Percentiles rank a stretch among this genome's conserved stretches.
Conservation (phyloP, 2,888 invertebrate species). For the Thyatira batis region DNA sequence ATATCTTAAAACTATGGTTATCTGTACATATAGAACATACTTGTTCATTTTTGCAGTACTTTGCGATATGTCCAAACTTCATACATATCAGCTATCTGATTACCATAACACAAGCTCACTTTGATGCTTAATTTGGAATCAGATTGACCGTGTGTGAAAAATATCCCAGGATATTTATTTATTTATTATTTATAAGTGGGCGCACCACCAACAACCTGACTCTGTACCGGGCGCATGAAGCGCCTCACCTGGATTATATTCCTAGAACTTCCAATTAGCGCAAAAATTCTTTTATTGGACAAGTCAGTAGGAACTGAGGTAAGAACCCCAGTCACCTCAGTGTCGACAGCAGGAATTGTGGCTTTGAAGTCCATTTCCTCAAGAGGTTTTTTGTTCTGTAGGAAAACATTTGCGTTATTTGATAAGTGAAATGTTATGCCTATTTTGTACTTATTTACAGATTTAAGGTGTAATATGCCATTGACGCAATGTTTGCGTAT, state of each 20-base stretch:
- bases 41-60: too few relatives aligned
- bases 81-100: too few relatives aligned
- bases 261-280: background rate
- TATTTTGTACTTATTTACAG: background rate
- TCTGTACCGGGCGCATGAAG: background rate
- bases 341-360: background rate
- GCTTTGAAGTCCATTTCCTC: background rate
- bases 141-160: too few relatives aligned
- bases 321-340: background rate
- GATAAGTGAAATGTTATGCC: background rate
- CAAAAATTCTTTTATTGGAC: background rate
- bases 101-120: too few relatives aligned
- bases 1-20: constrained; percentile 6
- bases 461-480: background rate
- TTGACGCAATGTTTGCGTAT: background rate
- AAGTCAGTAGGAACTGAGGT: background rate
- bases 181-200: too few relatives aligned
- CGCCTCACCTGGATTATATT: background rate
- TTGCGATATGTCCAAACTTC: too few relatives aligned
- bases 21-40: constrained; percentile 8
- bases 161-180: too few relatives aligned
- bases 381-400: too few relatives aligned
- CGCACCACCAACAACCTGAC: background rate
- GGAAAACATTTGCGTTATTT: background rate
- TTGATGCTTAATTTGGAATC: too few relatives aligned